A percentile compares a stretch with the other conserved stretches of the same genome.
Evolutionary conservation across 2,888 invertebrate genomes (phyloP).

Genomic region (Lissonota sp.): DNA sequence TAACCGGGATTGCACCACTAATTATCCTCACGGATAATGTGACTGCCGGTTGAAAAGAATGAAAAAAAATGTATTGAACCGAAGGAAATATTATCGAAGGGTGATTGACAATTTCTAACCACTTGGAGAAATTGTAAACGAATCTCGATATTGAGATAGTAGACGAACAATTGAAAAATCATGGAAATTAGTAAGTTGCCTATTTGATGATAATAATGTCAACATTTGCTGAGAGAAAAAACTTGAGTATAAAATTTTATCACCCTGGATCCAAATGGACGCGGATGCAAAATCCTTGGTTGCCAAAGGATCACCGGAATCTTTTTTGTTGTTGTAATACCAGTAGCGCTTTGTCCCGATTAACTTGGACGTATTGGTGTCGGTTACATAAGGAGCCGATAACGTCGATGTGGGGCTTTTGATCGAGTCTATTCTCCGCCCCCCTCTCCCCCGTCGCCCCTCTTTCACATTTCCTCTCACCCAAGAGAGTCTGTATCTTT

Average conservation of each 20-base stretch:
- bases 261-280: background rate
- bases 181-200: too few species aligned
- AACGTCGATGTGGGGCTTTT: constrained; percentile 35
- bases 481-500: constrained; percentile 40
- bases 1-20: constrained; percentile 55
- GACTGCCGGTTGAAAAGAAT: constrained; percentile 11
- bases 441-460: background rate
- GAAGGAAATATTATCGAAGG: background rate
- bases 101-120: too few species aligned
- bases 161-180: too few species aligned
- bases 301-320: background rate
- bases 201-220: too few species aligned
- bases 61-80: background rate
- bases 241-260: too few species aligned
- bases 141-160: too few species aligned
- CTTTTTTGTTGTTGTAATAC: constrained; percentile 64
- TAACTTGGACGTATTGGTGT: constrained; percentile 79
- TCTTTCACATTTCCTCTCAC: constrained; percentile 51
- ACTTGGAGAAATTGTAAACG: too few species aligned
- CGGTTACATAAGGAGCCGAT: constrained; percentile 80
- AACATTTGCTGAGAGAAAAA: too few species aligned
- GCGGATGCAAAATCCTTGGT: constrained; percentile 2
- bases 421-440: constrained; percentile 18
- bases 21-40: constrained; percentile 46
- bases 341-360: constrained; percentile 79